Evolutionary conservation across 2,113 vertebrate genomes (phyloP), one percentile per base, ranked within the genome.

Genomic region (Gila orcuttii): DNA sequence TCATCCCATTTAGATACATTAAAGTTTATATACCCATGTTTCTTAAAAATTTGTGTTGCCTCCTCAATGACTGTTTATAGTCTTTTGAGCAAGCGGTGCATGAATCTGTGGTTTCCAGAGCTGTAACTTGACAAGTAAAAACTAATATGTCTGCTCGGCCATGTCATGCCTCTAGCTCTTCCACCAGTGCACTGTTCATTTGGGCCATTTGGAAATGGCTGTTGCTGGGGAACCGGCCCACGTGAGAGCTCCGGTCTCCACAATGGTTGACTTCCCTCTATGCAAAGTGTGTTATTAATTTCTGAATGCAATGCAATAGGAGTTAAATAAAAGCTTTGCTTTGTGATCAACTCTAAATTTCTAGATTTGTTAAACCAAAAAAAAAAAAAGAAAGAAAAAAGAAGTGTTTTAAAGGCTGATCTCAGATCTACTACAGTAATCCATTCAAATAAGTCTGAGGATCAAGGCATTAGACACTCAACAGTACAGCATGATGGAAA

Each of bases 361-460:
- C 45, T n/a, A 83, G 73, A 42, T 50, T 25, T 45, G 79, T 47
- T 28, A 10, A 80, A 62, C 6, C 1, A 60, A 36, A 50, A 55
- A 23, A 57, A 1, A 19, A 15, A 50, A 13, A 50, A 50, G n/a
- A 13, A 4, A 50, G 15, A 13, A 50, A 15, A 52, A 42, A 80
- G 36, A n/a, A 5, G 28, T 73, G 83, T 90, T 89, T 89, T 90
- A 87, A 87, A 47, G 87, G 89, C 89, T 93, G 90, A 94, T 93
- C 92, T 90, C 89, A 86, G 84, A 91, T 91, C 88, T 88, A 76
- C 91, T 92, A 88, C 80, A 11, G 87, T 93, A 93, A 93, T 93
- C 92, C 92, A 91, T 93, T 93, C 91, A 93, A 93, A 93, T 92
- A 90, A 91, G 90, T 93, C 93, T 88, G 82, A 68, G 88, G 89